phyloP scores from a whole-genome alignment of 2,888 invertebrate genomes.

The Drosophila rellima region DNA sequence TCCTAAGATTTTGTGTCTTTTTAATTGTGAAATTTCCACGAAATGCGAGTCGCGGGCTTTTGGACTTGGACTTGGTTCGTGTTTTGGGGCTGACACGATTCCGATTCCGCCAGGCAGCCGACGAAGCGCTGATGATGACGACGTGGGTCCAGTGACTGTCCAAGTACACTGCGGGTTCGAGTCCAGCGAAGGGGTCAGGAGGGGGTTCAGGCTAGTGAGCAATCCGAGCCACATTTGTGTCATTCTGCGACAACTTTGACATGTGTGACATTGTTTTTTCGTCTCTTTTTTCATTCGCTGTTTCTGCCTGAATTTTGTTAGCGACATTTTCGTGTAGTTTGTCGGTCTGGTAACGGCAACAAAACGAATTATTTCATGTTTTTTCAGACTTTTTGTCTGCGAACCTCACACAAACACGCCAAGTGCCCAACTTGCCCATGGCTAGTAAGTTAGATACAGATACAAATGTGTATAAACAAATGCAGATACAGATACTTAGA shows the following conservation, averaged over 20 bases:
- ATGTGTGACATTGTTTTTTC: slow-evolving; percentile 82
- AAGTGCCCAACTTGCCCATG: slow-evolving; percentile 59
- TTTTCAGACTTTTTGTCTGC: slow-evolving; percentile 53
- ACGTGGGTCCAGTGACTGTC: slow-evolving; percentile 39
- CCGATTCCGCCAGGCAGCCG: slow-evolving; percentile 62
- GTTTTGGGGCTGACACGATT: slow-evolving; percentile 72
- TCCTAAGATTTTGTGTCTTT: slow-evolving; percentile 71
- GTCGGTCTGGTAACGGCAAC: slow-evolving; percentile 63
- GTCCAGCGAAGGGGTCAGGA: slow-evolving; percentile 32
- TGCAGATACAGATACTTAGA: slow-evolving; percentile 63
- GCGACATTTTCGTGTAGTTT: slow-evolving; percentile 78
- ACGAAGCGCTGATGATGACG: slow-evolving; percentile 41
- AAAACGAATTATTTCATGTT: slow-evolving; percentile 70
- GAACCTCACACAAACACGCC: slow-evolving; percentile 55
- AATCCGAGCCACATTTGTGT: slow-evolving; percentile 80
- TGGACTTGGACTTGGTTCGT: slow-evolving; percentile 48
- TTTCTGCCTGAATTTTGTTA: slow-evolving; percentile 49
- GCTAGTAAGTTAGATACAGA: slow-evolving; percentile 61
- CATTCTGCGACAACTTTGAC: slow-evolving; percentile 84
- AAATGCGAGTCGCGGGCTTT: slow-evolving; percentile 68
- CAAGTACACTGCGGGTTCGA: slow-evolving; percentile 34
- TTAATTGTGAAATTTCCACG: slow-evolving; percentile 80
- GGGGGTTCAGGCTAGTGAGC: slow-evolving; percentile 60
- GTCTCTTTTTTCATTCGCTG: slow-evolving; percentile 24
- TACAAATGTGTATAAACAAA: slow-evolving; percentile 52